A percentile compares a stretch with the other conserved stretches of the same genome.
Evolutionary conservation across 2,113 vertebrate species (phyloP).

Genomic region (Erythrolamprus reginae): DNA sequence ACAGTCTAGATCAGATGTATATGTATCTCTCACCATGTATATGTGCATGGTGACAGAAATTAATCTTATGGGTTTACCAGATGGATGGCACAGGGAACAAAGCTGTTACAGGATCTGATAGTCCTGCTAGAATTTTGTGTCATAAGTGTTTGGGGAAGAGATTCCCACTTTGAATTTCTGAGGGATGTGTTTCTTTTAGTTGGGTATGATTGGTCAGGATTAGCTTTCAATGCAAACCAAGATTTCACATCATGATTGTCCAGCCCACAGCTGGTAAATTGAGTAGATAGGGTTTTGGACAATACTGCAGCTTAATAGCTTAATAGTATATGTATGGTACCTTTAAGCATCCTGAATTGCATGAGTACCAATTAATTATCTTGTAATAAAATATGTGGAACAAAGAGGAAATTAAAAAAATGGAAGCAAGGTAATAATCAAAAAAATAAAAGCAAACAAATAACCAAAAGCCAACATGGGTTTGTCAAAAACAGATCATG

Average conservation of each 20-base stretch:
- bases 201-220: neutral
- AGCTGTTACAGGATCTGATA: too few species aligned
- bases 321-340: conserved; percentile 1
- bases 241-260: conserved; percentile 14
- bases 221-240: neutral
- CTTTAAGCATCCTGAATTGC: conserved; percentile 17
- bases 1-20: too few species aligned
- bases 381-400: neutral
- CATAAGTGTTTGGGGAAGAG: neutral
- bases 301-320: conserved; percentile 7
- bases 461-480: too few species aligned
- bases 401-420: neutral
- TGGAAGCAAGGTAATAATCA: too few species aligned
- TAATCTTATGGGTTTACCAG: too few species aligned
- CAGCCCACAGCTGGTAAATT: conserved; percentile 2
- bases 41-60: too few species aligned
- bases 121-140: neutral
- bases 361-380: neutral
- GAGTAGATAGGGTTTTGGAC: neutral
- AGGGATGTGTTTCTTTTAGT: neutral
- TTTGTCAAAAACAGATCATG: too few species aligned
- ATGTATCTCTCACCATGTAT: too few species aligned
- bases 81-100: too few species aligned
- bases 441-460: too few species aligned
- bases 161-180: neutral